Evolutionary conservation across 2,888 invertebrate genomes (phyloP).

Genomic region (Mythimna ferrago): DNA sequence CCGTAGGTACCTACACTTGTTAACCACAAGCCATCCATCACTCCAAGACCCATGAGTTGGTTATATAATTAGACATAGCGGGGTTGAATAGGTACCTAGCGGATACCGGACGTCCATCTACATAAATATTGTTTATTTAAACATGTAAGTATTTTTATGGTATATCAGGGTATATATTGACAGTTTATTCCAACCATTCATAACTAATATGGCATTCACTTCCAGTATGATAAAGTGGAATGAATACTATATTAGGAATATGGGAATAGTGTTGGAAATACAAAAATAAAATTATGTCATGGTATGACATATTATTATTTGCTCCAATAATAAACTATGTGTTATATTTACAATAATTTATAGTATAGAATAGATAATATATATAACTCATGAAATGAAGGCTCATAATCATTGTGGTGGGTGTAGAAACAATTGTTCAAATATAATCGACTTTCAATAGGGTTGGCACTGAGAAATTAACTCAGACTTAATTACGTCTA

Average conservation of each 20-base stretch:
- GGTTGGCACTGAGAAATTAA: slow-evolving; percentile 25
- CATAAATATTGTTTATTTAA: slow-evolving; percentile 16
- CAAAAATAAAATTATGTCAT: slow-evolving; percentile 9
- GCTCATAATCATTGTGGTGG: slow-evolving; percentile 29
- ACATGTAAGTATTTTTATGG: slow-evolving; percentile 33
- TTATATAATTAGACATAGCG: slow-evolving; percentile 1
- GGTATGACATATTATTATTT: slow-evolving; percentile 5
- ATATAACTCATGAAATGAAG: slow-evolving; percentile 32
- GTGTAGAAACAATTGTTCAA: slow-evolving; percentile 57
- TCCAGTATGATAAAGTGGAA: slow-evolving; percentile 12
- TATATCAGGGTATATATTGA: neutral
- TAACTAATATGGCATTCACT: slow-evolving; percentile 2
- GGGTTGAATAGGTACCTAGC: neutral
- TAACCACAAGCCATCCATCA: neutral
- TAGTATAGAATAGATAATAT: slow-evolving; percentile 23
- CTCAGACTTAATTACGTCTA: too few species aligned
- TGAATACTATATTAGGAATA: slow-evolving; percentile 4
- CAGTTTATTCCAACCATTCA: slow-evolving; percentile 1
- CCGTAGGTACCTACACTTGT: too few species aligned
- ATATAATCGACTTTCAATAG: slow-evolving; percentile 48
- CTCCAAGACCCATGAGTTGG: neutral
- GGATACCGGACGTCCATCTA: slow-evolving; percentile 19
- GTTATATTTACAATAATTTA: neutral
- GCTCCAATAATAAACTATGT: slow-evolving; percentile 1
- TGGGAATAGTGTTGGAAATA: neutral